phyloP scores from a whole-genome alignment of 2,888 invertebrate genomes.

The Perithous albicinctus region DNA sequence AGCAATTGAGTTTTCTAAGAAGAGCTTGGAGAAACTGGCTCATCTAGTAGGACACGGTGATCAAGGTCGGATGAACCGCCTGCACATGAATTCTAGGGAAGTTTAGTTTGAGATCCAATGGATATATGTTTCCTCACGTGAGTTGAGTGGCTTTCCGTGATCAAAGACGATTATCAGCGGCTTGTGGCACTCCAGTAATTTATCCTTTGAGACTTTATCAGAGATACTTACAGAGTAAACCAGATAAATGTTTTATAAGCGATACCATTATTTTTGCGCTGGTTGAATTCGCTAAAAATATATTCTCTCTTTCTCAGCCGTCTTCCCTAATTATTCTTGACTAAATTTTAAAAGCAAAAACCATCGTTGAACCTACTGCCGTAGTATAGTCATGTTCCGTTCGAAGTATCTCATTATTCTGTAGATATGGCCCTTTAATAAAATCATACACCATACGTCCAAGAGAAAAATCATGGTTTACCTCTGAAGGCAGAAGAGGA shows the following conservation, averaged over 20 bases:
- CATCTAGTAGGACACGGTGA: neutral
- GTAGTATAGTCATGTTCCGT: neutral
- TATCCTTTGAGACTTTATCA: neutral
- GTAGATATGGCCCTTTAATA: constrained; percentile 19
- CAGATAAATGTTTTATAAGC: neutral
- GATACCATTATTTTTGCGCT: constrained; percentile 40
- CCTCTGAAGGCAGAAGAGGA: neutral
- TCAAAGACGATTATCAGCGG: constrained; percentile 5
- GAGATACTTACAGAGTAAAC: neutral
- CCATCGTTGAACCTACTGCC: constrained; percentile 6
- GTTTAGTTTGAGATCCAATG: constrained; percentile 11
- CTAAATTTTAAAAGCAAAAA: constrained; percentile 33
- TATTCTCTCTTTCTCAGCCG: constrained; percentile 13
- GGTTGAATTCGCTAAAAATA: constrained; percentile 14
- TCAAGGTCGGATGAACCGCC: constrained; percentile 9
- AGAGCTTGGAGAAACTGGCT: constrained; percentile 10
- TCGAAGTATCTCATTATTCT: neutral
- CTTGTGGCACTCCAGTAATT: neutral
- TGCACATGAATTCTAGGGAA: neutral
- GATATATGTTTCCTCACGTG: neutral
- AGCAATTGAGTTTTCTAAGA: neutral
- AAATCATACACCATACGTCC: constrained; percentile 32
- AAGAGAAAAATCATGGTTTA: constrained; percentile 24
- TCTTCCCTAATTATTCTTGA: neutral
- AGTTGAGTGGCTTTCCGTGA: neutral